These are phyloP conservation scores for Varecia variegata DNA, from an alignment of 2,797 vertebrate species.

Conservation along the genomic window DNA sequence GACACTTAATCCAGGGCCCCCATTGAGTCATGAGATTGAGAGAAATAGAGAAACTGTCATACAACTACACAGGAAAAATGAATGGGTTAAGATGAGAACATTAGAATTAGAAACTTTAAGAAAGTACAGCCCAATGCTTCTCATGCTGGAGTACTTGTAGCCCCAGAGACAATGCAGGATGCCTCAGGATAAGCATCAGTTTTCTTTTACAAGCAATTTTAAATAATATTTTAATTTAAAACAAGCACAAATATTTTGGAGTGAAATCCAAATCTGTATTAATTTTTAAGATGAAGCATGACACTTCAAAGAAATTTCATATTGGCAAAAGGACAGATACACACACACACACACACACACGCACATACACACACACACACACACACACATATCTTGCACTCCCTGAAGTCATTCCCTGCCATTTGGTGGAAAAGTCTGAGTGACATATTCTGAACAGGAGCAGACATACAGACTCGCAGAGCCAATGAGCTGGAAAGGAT, in stretches of 20 bases:
- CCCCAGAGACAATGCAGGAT: background rate
- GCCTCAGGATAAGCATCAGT: background rate
- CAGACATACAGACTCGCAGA: constrained; percentile 18
- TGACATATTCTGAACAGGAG: background rate
- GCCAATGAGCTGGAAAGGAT: constrained; percentile 9
- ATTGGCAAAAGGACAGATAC: background rate
- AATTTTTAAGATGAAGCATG: constrained; percentile 30
- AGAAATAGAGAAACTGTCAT: background rate
- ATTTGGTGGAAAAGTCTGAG: background rate
- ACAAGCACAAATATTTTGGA: background rate
- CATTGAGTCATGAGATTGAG: background rate
- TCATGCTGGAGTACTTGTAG: background rate
- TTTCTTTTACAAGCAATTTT: background rate
- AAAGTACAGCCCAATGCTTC: background rate
- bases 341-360: background rate
- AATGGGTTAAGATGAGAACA: background rate
- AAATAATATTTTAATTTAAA: constrained; percentile 7
- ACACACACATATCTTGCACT: background rate
- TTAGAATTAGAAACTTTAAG: background rate
- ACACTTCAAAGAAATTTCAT: background rate
- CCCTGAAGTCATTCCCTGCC: background rate
- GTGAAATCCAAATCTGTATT: background rate
- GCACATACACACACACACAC: background rate
- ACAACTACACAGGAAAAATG: background rate
- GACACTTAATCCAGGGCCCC: background rate